Evolutionary conservation across 2,113 vertebrate genomes (phyloP), one percentile per base, ranked within the genome.

Genomic region (Capreolus pygargus): DNA sequence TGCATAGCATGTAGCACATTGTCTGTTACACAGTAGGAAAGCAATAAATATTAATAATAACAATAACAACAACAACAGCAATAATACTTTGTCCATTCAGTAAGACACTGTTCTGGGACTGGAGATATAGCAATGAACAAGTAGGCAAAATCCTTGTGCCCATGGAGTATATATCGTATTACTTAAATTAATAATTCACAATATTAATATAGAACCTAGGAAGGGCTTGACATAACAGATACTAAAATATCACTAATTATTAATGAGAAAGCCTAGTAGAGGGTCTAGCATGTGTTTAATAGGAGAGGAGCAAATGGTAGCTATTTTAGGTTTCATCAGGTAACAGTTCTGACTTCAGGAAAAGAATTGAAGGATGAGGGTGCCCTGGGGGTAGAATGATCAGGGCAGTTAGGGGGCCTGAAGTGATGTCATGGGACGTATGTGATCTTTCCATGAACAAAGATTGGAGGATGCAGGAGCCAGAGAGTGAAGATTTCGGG

Each of bases 161-260:
- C 43, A 14, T 10, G 58, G 57, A 87, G 47, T n/a, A 61, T 30
- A 39, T n/a, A 84, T 21, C 55, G 70, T 50, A 47, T 81, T 93
- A 27, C 92, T 96, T 89, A 92, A 84, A 28, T 94, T 58, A 96
- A 89, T 96, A 97, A 96, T 95, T 97, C 47, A 84, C 45, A 81
- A 30, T 84, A 79, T 89, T 93, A 70, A 52, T 76, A 60, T 43
- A 86, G 86, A 92, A 67, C 39, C 78, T 67, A 52, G 79, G 23
- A 84, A 97, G 81, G 89, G 28, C 74, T 84, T 60, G 84, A 39
- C 58, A 45, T 74, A 89, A 92, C 30, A 55, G 76, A 86, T 36
- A 54, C 94, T 96, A 67, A 81, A 67, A 79, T 27, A 54, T 16
- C 15, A 55, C 64, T 74, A 61, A 81, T 85, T 85, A 84, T 93